These are phyloP conservation scores for Antennarius striatus DNA, from an alignment of 2,113 vertebrate genomes.

Conservation along the genomic window DNA sequence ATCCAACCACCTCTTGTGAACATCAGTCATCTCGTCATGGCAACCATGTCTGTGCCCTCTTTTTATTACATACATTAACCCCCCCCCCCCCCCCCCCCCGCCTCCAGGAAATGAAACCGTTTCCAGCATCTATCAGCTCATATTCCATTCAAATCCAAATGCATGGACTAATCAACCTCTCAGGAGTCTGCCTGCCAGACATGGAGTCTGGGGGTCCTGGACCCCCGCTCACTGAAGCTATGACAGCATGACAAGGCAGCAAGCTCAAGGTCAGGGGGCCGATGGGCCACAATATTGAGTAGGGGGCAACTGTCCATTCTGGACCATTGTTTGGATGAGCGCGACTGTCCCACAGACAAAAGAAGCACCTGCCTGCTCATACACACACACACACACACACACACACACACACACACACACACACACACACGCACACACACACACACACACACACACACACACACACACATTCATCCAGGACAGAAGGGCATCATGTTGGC, in stretches of 20 bases:
- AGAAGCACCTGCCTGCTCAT: constrained; percentile 88
- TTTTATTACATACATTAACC: too few species aligned
- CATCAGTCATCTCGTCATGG: too few species aligned
- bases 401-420: constrained; percentile 58
- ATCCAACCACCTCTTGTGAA: too few species aligned
- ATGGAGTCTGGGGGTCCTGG: constrained; percentile 13
- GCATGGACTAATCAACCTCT: not conserved
- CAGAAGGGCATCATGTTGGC: constrained; percentile 79
- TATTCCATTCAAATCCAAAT: constrained; percentile 5
- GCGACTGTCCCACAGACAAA: constrained; percentile 82
- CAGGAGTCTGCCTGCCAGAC: constrained; percentile 8
- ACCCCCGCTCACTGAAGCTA: constrained; percentile 26
- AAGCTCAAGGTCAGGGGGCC: constrained; percentile 55
- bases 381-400: constrained; percentile 40
- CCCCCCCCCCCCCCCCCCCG: not conserved
- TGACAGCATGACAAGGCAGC: constrained; percentile 53
- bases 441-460: constrained; percentile 5
- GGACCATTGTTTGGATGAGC: constrained; percentile 60
- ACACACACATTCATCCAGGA: constrained; percentile 72
- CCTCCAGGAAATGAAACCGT: not conserved
- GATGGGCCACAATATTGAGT: constrained; percentile 76
- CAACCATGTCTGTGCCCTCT: too few species aligned
- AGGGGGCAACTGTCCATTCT: constrained; percentile 55
- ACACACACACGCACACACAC: constrained; percentile 67
- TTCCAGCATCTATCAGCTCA: constrained; percentile 15